Conservation (phyloP, 2,113 vertebrate species). For the Peromyscus polionotus region DNA sequence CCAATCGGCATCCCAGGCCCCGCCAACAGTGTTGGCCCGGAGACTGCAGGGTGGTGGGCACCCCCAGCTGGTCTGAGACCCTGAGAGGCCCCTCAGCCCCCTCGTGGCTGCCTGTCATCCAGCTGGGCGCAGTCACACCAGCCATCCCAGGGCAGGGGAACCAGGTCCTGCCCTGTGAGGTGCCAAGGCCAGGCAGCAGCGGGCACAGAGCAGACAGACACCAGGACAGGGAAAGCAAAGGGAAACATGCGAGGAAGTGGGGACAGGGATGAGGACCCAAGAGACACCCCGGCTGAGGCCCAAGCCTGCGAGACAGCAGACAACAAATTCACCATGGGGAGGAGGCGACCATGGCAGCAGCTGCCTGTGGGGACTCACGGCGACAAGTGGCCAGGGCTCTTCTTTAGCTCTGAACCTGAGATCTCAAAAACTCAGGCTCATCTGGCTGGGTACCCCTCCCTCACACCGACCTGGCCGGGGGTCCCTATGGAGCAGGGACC, state of each 20-base stretch:
- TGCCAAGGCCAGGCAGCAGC: not conserved
- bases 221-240: constrained; percentile 53
- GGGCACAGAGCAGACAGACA: not conserved
- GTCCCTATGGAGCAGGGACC: not conserved
- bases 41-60: too few species aligned
- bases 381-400: not conserved
- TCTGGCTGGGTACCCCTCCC: not conserved
- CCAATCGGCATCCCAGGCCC: not conserved
- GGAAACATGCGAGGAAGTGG: constrained; percentile 79
- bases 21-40: not conserved
- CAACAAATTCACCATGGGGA: constrained; percentile 68
- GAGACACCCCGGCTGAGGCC: constrained; percentile 98
- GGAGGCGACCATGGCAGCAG: not conserved
- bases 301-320: constrained; percentile 98
- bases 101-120: not conserved
- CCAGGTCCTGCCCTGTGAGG: not conserved
- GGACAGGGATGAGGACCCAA: constrained; percentile 94
- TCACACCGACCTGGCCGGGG: not conserved
- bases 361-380: not conserved
- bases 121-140: not conserved
- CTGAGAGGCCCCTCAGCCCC: not conserved
- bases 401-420: not conserved
- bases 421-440: not conserved
- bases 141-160: not conserved
- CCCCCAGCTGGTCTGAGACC: not conserved